Base-by-base conservation (phyloP, 2,888 invertebrate genomes). In the Cremastobaeus sp. region DNA sequence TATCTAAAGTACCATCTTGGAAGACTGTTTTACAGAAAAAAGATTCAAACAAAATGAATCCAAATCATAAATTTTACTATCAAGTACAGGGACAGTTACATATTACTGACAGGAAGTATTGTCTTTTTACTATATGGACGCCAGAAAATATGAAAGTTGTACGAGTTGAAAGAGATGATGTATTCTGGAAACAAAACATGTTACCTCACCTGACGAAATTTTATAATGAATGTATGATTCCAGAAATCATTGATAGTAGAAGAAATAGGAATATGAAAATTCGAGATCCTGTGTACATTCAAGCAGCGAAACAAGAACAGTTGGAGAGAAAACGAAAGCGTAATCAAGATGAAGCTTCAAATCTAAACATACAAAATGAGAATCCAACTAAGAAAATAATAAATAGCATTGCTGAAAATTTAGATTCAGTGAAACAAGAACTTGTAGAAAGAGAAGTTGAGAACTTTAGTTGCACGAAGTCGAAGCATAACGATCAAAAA, bases 51-150 rank as follows among this genome's bases (percentile, higher is more conserved):
- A 41, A 32, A 15, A 43, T 65, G 34, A 65, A 54, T 14, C 1
- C 17, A 11, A 45, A 14, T 2, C 64, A 65, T 15, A 34, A 65
- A 34, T 65, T 21, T 28, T 54, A 15, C 37, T 65, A 54, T 28
- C 64, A 65, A 41, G 32, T 62, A 20, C 48, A 50, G 15, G 50
- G 62, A 11, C 62, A 50, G 9, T 15, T 62, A 8, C 28, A 50
- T 9, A 32, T 62, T 3, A 50, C 32, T 4, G 4, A 32, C 8
- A 39, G 52, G 2, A 14, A 54, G 15, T 54, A 54, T 20, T 65
- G 54, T 28, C 5, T 65, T 1, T 65, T 65, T 11, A 12, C 20
- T 18, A 3, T 65, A 9, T 65, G 64, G 64, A 54, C 54, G 2
- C 45, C 64, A 3, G n/a, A n/a, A 15, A 47, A 14, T 12, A 25